Base-by-base conservation (phyloP, 1,140 invertebrate genomes). In the Leptinotarsa defecta region DNA sequence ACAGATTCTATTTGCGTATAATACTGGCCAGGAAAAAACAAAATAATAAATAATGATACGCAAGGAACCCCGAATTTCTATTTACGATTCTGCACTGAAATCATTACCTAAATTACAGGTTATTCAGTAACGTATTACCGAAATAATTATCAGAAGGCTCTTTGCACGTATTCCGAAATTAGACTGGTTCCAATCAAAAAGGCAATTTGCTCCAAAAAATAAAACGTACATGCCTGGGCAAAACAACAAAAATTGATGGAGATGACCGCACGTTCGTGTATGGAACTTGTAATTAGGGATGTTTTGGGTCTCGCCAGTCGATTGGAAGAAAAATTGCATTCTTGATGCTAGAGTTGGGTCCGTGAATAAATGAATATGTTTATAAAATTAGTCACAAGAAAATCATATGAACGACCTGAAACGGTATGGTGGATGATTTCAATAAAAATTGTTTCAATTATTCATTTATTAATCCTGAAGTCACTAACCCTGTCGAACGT, bases 71-170 rank as follows among this genome's bases (percentile, higher is more conserved):
- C 8, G 2, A 43, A 43, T 43, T 3, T 43, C 34, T 43, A 43
- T 43, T 43, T 43, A 43, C 11, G 52, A 57, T 17, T 19, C 52
- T 57, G 52, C n/a, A 57, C 52, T 19, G n/a, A 15, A 57, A 57
- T 15, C 3, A 57, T 57, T 19, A n/a, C 2, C 52, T 57, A 57
- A 57, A 57, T 57, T 57, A 57, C n/a, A 57, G 52, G 52, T 57
- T 57, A 57, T 57, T 57, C 52, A 57, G 52, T n/a, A 57, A 57
- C 52, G 52, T 57, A 57, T 57, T 57, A 57, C 52, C 52, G n/a
- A 57, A 57, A 57, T 57, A 57, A 57, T 57, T 57, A 57, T 57
- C 52, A 19, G 52, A 57, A 17, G 52, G 52, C 52, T 57, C 52
- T 57, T 57, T 57, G 52, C 52, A 57, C 52, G 52, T 57, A 57